These are phyloP conservation scores for Okamejei kenojei DNA, from an alignment of 2,797 vertebrate species.

Conservation along the genomic window DNA sequence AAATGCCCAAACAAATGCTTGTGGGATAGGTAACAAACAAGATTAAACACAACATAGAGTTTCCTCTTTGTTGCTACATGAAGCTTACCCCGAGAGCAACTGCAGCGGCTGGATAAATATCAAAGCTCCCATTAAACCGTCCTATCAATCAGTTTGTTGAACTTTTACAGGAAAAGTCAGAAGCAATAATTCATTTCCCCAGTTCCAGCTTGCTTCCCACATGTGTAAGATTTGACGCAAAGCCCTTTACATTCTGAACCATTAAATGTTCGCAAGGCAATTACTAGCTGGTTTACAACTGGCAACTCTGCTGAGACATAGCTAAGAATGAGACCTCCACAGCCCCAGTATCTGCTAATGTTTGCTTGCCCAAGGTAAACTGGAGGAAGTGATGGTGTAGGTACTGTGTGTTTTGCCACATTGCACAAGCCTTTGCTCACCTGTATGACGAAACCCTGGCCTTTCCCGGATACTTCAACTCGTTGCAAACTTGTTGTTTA, in stretches of 20 bases:
- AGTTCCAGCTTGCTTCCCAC: too few species aligned
- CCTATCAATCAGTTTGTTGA: not conserved
- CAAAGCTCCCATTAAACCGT: not conserved
- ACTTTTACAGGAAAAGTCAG: too few species aligned
- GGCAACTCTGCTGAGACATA: not conserved
- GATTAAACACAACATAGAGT: too few species aligned
- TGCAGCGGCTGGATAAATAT: not conserved
- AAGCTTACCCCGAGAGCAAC: not conserved
- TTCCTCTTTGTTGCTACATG: not conserved
- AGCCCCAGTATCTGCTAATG: not conserved
- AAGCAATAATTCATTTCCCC: too few species aligned
- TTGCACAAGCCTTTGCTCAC: conserved; percentile 42
- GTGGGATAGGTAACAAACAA: too few species aligned
- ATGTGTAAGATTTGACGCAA: too few species aligned
- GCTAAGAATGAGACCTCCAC: not conserved
- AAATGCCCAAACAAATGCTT: too few species aligned
- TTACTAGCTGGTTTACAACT: conserved; percentile 11
- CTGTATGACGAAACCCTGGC: conserved; percentile 53
- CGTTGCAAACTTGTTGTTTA: conserved; percentile 43
- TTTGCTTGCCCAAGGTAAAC: not conserved
- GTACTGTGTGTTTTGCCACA: not conserved
- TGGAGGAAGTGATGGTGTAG: not conserved
- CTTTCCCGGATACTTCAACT: conserved; percentile 41
- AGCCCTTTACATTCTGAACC: too few species aligned
- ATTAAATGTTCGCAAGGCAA: not conserved